Percentiles rank a stretch among this genome's conserved stretches.
phyloP scores from a whole-genome alignment of 2,888 invertebrate genomes.

The Drosophila parthenogenetica region DNA sequence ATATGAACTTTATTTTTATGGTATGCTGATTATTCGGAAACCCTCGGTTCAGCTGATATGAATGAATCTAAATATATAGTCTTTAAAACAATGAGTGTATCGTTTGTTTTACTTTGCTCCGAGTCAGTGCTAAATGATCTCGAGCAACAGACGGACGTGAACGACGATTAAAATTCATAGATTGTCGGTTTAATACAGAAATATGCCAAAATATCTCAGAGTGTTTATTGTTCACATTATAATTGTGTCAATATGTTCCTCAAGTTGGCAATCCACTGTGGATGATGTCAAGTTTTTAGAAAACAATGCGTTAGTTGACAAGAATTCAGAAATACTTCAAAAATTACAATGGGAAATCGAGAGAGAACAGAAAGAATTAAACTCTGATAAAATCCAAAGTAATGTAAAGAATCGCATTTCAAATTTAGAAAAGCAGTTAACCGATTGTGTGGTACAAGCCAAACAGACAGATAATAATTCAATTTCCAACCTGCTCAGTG shows the following conservation, averaged over 20 bases:
- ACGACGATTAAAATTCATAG: neutral
- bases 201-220: slow-evolving; percentile 21
- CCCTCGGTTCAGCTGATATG: slow-evolving; percentile 1
- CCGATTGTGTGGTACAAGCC: slow-evolving; percentile 2
- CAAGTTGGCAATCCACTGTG: neutral
- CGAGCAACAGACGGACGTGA: neutral
- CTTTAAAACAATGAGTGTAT: neutral
- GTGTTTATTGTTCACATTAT: neutral
- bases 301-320: neutral
- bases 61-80: neutral
- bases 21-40: neutral
- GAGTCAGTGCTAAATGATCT: neutral
- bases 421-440: neutral
- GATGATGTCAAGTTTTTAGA: neutral
- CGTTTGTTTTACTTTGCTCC: neutral
- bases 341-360: slow-evolving; percentile 7
- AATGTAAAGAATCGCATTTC: neutral
- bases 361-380: neutral
- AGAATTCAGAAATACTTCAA: neutral
- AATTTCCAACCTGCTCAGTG: neutral
- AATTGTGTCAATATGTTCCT: neutral
- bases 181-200: neutral
- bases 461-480: neutral
- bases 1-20: neutral
- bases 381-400: neutral